Evolutionary conservation across 2,888 invertebrate genomes (phyloP), one percentile per base, ranked within the genome.

Genomic region (Cancer borealis): DNA sequence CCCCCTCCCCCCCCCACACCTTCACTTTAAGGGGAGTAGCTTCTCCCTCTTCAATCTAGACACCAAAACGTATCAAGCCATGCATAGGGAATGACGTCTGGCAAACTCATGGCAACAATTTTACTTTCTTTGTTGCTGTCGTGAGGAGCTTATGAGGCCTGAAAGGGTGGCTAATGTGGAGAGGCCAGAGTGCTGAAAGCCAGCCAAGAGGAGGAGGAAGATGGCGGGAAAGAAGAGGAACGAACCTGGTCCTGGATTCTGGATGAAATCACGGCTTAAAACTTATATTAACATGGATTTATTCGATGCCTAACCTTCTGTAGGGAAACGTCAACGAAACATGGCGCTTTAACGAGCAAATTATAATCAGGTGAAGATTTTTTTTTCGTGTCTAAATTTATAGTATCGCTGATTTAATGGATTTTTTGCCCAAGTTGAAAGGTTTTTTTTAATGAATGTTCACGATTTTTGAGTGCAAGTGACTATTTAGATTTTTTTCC

Each of bases 121-220:
- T 92, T 46, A 89, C 39, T 89, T 87, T 87, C 92, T 92, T 92
- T 92, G 92, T 92, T 89, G 88, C 88, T 66, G 88, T 92, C 92
- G 88, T 88, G 21, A 60, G 88, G 88, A 92, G 92, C 66, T 92
- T 92, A 92, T 92, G 92, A 92, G 92, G 88, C 88, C 66, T 92
- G 92, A 92, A 92, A 92, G 92, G 92, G 92, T 92, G 92, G 66
- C 92, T 92, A 92, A 92, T n/a, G 92, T 92, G 92, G 88, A 89
- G 92, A 46, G 66, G 88, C 88, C 88, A 73, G 88, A 87, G 92
- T 45, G 88, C 46, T 89, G 92, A 89, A 92, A 89, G 92, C 39
- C 84, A 46, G 30, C 26, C 84, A 92, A 47, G 92, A 88, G 88
- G 92, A 60, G 92, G 84, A 12, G 39, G 54, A 79, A 60, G 54